Percentiles rank a stretch among this genome's conserved stretches.
phyloP scores from a whole-genome alignment of 2,113 vertebrate genomes.

The Ia io region DNA sequence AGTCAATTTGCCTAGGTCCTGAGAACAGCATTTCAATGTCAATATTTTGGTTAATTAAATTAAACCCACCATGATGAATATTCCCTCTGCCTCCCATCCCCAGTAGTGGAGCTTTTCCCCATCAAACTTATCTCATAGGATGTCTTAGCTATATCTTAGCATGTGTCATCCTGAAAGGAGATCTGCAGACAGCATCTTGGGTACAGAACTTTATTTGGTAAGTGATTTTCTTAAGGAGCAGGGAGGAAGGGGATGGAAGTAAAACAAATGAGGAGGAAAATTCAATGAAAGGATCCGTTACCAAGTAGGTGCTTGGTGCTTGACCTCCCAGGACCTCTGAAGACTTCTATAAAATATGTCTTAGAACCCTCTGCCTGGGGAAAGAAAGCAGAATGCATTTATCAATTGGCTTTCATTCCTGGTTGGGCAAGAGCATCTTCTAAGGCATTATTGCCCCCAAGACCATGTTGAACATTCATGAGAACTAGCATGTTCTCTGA shows the following conservation, averaged over 20 bases:
- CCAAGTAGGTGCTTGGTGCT: neutral
- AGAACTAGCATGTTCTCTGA: neutral
- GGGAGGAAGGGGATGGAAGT: neutral
- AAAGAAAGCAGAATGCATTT: neutral
- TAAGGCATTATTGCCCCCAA: neutral
- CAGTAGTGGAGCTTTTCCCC: neutral
- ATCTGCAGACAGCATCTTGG: neutral
- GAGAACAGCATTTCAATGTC: neutral
- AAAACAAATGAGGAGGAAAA: neutral
- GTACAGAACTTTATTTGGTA: neutral
- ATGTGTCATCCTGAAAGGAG: neutral
- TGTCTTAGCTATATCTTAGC: neutral
- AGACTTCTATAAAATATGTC: neutral
- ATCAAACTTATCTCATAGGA: neutral
- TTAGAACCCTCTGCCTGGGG: neutral
- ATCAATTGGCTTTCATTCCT: neutral
- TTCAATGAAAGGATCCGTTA: neutral
- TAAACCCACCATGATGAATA: neutral
- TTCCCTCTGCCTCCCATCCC: neutral
- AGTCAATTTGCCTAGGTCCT: neutral
- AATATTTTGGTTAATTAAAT: neutral
- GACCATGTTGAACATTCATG: rapidly evolving
- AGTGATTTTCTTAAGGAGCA: neutral
- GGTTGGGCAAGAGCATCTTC: neutral
- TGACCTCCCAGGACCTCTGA: neutral